A percentile compares a stretch with the other conserved stretches of the same genome.
phyloP scores from a whole-genome alignment of 2,888 invertebrate species.

The Orthosia incerta region DNA sequence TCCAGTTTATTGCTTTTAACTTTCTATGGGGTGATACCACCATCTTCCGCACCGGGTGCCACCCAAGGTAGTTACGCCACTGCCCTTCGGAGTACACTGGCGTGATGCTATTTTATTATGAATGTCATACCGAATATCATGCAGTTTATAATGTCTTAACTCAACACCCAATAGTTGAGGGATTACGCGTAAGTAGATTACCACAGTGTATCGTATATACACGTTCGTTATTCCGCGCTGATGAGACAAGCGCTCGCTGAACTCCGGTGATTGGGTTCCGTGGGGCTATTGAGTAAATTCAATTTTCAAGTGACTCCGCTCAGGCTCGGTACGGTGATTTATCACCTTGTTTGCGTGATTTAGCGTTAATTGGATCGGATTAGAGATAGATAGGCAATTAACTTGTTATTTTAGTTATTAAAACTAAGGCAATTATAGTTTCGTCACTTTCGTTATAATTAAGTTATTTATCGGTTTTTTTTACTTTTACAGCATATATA shows the following conservation, averaged over 20 bases:
- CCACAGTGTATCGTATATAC: constrained; percentile 41
- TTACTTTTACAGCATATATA: not conserved
- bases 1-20: too few relatives aligned
- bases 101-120: too few relatives aligned
- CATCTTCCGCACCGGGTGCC: too few relatives aligned
- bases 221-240: constrained; percentile 53
- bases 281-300: constrained; percentile 60
- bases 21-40: too few relatives aligned
- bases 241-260: constrained; percentile 57
- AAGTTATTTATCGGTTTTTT: too few relatives aligned
- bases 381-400: not conserved
- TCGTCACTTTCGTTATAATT: not conserved
- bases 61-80: too few relatives aligned
- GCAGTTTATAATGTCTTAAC: not conserved
- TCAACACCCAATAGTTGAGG: constrained; percentile 21
- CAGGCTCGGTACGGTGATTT: constrained; percentile 45
- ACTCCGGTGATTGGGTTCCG: constrained; percentile 64
- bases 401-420: constrained; percentile 19
- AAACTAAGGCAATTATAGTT: not conserved
- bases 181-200: constrained; percentile 44
- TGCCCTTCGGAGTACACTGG: too few relatives aligned
- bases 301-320: constrained; percentile 57
- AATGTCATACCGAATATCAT: not conserved
- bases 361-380: constrained; percentile 35
- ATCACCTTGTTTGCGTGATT: constrained; percentile 48